Evolutionary conservation across 2,888 invertebrate genomes (phyloP), one percentile per base, ranked within the genome.

Genomic region (Drosophila nr. perissopoda): DNA sequence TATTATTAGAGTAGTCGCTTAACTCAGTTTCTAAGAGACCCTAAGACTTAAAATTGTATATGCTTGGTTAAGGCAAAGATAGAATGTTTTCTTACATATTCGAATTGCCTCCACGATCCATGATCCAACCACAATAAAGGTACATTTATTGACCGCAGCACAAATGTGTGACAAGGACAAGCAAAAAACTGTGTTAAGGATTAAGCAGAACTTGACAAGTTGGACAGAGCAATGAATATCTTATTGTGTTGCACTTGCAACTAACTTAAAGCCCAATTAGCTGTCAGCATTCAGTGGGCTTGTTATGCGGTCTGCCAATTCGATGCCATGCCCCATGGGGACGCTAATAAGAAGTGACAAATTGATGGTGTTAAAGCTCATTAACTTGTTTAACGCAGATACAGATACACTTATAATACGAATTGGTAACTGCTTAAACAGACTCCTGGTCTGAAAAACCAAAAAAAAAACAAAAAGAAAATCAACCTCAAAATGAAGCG

Each of bases 311-410:
- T 36, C 46, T 29, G 21, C 42, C 34, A 29, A n/a, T 56, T 48
- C 48, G 48, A 51, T 46, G 53, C 21, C 29, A 34, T 33, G 52
- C 58, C 71, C 77, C 73, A 74, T 81, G 78, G 82, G 75, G 80
- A 88, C 82, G 81, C 89, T 91, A 92, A 92, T 91, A 85, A 91
- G 91, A 88, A 88, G 80, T 91, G 92, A 92, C 92, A 92, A 92
- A 92, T 91, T 91, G 91, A 86, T 91, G 92, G 90, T 91, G 91
- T 91, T 92, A 91, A 91, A 82, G 88, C 86, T 91, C 88, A 92
- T 92, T 91, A 91, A 87, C 74, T 90, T 87, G 77, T 80, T 89
- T 87, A 83, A 76, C 64, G 33, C 77, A 60, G 72, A 72, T 70
- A 60, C 68, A 73, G 61, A 72, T 68, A 70, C 58, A 51, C 40